Evolutionary conservation across 2,888 invertebrate genomes (phyloP).

Genomic region (Serrognathus titanus): DNA sequence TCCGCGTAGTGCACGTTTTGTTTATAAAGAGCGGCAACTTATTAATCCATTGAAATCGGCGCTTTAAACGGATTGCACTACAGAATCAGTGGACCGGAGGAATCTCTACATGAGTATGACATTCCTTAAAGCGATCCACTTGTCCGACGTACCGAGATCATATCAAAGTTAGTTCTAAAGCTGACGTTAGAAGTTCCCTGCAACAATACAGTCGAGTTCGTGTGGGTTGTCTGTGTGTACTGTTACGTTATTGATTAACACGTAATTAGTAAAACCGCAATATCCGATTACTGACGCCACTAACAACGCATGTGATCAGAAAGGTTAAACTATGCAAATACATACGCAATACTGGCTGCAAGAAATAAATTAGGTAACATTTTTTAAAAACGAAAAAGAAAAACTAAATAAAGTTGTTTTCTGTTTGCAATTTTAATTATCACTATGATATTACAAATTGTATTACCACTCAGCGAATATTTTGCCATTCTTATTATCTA

Average conservation of each 20-base stretch:
- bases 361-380: no score
- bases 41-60: slow-evolving; percentile 26
- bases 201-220: neutral
- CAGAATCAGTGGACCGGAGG: slow-evolving; percentile 24
- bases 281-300: slow-evolving; percentile 20
- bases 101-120: slow-evolving; percentile 3
- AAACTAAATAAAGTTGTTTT: no score
- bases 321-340: slow-evolving; percentile 2
- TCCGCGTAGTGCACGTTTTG: slow-evolving; percentile 37
- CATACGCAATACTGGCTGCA: no score
- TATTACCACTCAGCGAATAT: no score
- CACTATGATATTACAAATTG: no score
- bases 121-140: slow-evolving; percentile 17
- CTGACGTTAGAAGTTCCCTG: neutral
- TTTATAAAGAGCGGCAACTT: slow-evolving; percentile 26
- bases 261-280: slow-evolving; percentile 16
- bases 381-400: no score
- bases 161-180: neutral
- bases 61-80: slow-evolving; percentile 20
- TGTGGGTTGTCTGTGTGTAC: slow-evolving; percentile 1
- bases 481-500: no score
- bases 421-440: no score
- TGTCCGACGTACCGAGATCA: slow-evolving; percentile 8
- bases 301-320: slow-evolving; percentile 1
- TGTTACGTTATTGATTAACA: slow-evolving; percentile 10